These are phyloP conservation scores for Lasioglossum morio DNA, from an alignment of 2,888 invertebrate genomes.

Conservation along the genomic window DNA sequence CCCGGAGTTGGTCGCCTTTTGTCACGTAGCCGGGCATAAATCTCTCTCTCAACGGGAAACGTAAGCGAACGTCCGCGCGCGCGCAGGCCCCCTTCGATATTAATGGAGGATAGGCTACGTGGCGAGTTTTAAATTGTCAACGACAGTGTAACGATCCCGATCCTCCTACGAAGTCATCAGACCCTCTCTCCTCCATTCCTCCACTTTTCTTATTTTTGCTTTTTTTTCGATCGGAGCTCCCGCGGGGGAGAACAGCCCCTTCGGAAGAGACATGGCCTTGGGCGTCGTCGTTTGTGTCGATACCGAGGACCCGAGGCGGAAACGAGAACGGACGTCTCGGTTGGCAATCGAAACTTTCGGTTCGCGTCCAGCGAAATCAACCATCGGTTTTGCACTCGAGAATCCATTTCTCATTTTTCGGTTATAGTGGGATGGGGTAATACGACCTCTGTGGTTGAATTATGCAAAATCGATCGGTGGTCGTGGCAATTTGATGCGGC, in stretches of 20 bases:
- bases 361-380: not conserved
- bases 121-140: conserved; percentile 52
- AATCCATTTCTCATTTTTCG: conserved; percentile 10
- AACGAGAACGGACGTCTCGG: not conserved
- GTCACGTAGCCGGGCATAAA: conserved; percentile 56
- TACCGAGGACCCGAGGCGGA: not conserved
- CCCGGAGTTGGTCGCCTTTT: conserved; percentile 47
- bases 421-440: not conserved
- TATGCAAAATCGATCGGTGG: conserved; percentile 2
- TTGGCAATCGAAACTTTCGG: not conserved
- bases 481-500: conserved; percentile 1
- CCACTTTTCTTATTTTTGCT: not conserved
- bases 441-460: conserved; percentile 1
- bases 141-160: conserved; percentile 28
- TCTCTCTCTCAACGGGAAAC: conserved; percentile 38
- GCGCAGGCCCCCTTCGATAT: conserved; percentile 42
- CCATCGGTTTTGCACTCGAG: not conserved
- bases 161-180: not conserved
- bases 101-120: conserved; percentile 43
- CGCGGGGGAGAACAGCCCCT: not conserved
- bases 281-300: not conserved
- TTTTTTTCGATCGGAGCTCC: not conserved
- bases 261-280: not conserved
- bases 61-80: conserved; percentile 22
- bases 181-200: not conserved